A percentile compares a stretch with the other conserved stretches of the same genome.
phyloP scores from a whole-genome alignment of 2,113 vertebrate genomes.

The Progne subis region DNA sequence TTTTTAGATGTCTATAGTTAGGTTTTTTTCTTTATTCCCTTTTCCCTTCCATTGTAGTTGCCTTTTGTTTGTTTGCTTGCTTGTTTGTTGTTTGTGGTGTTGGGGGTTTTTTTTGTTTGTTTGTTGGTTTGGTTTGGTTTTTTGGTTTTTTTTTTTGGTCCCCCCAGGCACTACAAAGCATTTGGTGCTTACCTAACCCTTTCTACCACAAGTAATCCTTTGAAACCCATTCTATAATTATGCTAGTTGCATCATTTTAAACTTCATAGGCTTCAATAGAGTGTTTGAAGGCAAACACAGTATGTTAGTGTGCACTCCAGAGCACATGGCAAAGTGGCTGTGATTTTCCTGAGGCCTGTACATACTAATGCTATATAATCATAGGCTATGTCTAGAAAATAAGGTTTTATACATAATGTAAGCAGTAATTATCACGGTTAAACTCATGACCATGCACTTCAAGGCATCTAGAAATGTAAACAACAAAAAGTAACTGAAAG shows the following conservation, averaged over 20 bases:
- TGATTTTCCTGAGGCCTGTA: neutral
- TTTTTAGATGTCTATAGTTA: neutral
- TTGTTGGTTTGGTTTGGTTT: too few relatives aligned
- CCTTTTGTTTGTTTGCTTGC: neutral
- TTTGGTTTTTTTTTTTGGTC: neutral
- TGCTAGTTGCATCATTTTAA: neutral
- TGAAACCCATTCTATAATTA: conserved; percentile 18
- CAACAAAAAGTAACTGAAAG: neutral
- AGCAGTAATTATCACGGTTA: conserved; percentile 15
- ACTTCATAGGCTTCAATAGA: neutral
- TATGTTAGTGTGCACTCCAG: neutral
- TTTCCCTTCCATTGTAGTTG: neutral
- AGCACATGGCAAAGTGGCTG: neutral
- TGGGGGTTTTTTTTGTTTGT: neutral
- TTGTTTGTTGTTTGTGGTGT: too few relatives aligned
- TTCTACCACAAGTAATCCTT: neutral
- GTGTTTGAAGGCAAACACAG: neutral
- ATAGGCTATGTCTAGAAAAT: conserved; percentile 1
- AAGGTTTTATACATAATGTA: neutral
- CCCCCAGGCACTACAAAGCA: neutral
- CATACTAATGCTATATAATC: neutral
- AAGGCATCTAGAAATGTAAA: neutral
- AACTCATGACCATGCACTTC: neutral
- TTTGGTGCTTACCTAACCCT: neutral
- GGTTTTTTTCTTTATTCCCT: neutral